Evolutionary conservation across 2,113 vertebrate species (phyloP).

Genomic region (Machaerirhynchus nigripectus): DNA sequence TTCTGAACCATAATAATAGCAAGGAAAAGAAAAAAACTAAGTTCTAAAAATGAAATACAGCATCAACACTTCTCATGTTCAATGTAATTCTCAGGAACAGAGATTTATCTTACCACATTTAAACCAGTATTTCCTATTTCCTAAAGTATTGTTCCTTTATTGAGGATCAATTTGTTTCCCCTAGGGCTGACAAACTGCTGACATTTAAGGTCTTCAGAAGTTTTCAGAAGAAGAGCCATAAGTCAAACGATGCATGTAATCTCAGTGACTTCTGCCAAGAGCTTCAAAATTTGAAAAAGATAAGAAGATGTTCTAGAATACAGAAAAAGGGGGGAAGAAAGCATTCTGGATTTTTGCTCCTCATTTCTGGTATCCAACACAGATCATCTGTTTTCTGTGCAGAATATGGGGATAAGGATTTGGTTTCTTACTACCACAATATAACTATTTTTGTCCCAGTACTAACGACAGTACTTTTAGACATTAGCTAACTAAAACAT

Average conservation of each 20-base stretch:
- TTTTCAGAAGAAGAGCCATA: not conserved
- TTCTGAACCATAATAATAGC: not conserved
- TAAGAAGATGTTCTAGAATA: not conserved
- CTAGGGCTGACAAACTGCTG: not conserved
- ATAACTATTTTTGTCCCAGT: not conserved
- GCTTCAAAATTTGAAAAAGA: not conserved
- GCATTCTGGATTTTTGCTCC: not conserved
- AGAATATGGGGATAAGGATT: not conserved
- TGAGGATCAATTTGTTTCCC: not conserved
- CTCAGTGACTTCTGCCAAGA: not conserved
- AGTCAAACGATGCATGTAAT: not conserved
- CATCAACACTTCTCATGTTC: not conserved
- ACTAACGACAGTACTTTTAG: not conserved
- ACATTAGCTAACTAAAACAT: not conserved
- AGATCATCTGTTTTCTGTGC: not conserved
- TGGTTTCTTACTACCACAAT: not conserved
- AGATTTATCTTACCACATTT: not conserved
- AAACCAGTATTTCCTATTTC: not conserved
- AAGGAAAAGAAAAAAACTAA: not conserved
- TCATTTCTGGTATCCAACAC: not conserved
- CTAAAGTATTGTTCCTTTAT: not conserved
- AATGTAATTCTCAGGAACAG: not conserved
- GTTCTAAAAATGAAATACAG: not conserved
- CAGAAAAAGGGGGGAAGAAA: accelerated
- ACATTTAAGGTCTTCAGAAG: not conserved